phyloP scores from a whole-genome alignment of 2,113 vertebrate genomes.

The Lucifuga dentata region DNA sequence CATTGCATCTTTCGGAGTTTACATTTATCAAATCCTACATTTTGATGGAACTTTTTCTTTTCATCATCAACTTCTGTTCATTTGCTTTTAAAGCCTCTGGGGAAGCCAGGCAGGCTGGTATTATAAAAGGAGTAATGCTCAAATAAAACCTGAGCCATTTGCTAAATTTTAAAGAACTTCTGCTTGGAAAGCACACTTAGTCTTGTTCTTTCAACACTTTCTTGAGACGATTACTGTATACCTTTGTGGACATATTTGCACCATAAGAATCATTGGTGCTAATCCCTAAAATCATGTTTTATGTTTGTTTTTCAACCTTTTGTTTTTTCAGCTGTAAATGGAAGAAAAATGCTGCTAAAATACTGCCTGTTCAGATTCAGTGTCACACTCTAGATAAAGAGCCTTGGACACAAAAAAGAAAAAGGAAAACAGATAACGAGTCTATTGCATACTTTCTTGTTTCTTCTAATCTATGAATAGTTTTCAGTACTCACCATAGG shows the following conservation, averaged over 20 bases:
- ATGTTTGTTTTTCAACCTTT: constrained; percentile 28
- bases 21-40: constrained; percentile 34
- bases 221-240: constrained; percentile 30
- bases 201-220: constrained; percentile 25
- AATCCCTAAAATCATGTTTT: constrained; percentile 32
- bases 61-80: constrained; percentile 35
- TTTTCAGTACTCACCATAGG: not conserved
- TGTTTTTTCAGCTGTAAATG: constrained; percentile 31
- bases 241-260: constrained; percentile 24
- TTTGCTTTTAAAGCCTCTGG: constrained; percentile 21
- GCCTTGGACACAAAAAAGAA: not conserved
- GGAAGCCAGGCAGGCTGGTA: constrained; percentile 25
- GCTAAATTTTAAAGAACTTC: constrained; percentile 25
- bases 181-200: constrained; percentile 15
- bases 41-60: constrained; percentile 28
- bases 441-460: not conserved
- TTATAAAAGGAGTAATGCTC: constrained; percentile 57
- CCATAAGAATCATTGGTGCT: constrained; percentile 29
- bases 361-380: constrained; percentile 15
- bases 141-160: constrained; percentile 62
- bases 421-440: constrained; percentile 7
- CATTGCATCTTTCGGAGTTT: constrained; percentile 30
- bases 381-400: not conserved
- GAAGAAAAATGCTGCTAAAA: constrained; percentile 2
- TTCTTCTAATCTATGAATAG: constrained; percentile 4